Evolutionary conservation across 2,113 vertebrate species (phyloP).

Genomic region (Blennius ocellaris): DNA sequence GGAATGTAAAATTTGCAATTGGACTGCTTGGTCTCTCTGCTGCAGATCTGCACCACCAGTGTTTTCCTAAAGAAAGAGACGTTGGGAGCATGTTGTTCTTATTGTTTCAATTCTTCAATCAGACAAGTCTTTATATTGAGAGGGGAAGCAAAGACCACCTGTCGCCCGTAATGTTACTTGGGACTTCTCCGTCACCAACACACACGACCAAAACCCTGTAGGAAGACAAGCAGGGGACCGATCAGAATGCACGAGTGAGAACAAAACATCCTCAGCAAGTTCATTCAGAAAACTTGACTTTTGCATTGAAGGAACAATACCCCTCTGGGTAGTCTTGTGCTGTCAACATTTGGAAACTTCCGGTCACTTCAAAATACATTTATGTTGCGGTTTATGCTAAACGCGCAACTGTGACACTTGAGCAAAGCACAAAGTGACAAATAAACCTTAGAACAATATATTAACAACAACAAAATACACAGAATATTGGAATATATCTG

Average conservation of each 20-base stretch:
- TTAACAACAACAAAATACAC: background rate
- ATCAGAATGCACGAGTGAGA: background rate
- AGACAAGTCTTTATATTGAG: too few species aligned
- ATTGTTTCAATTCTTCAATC: background rate
- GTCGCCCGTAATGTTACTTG: slow-evolving; percentile 69
- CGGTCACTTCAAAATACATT: background rate
- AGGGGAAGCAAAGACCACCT: slow-evolving; percentile 77
- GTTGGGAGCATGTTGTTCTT: background rate
- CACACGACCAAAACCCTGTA: slow-evolving; percentile 88
- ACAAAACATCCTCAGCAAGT: background rate
- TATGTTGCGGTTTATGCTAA: background rate
- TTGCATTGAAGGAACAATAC: too few species aligned
- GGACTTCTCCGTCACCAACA: slow-evolving; percentile 82
- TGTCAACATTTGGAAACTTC: too few species aligned
- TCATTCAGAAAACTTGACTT: too few species aligned
- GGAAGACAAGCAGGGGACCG: background rate
- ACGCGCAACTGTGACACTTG: background rate
- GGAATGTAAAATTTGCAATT: slow-evolving; percentile 78
- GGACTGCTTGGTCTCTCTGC: slow-evolving; percentile 55
- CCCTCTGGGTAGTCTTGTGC: too few species aligned
- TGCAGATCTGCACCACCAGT: slow-evolving; percentile 82
- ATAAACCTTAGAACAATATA: background rate
- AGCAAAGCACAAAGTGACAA: background rate
- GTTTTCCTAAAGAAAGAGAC: slow-evolving; percentile 74
- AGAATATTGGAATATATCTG: background rate